These are phyloP conservation scores for Menidia menidia DNA, from an alignment of 2,797 vertebrate species.

Conservation along the genomic window DNA sequence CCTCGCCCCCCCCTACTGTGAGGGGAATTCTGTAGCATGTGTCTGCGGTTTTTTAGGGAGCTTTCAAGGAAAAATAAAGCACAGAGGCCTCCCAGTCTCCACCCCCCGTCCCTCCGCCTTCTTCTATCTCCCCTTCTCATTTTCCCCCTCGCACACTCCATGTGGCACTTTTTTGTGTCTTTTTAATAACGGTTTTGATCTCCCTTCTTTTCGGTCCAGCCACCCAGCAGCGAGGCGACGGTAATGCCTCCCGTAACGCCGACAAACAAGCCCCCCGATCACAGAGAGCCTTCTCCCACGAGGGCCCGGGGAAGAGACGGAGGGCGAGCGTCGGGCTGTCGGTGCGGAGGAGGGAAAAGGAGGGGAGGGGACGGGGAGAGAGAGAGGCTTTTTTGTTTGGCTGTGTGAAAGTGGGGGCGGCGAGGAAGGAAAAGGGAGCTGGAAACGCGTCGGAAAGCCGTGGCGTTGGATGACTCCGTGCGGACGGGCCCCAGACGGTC, in stretches of 20 bases:
- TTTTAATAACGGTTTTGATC: slow-evolving; percentile 38
- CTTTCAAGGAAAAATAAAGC: slow-evolving; percentile 81
- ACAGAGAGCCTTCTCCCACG: slow-evolving; percentile 50
- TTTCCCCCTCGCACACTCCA: slow-evolving; percentile 50
- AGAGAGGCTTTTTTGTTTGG: slow-evolving; percentile 81
- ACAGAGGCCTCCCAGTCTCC: slow-evolving; percentile 69
- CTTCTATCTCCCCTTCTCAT: slow-evolving; percentile 30
- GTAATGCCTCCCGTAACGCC: slow-evolving; percentile 35
- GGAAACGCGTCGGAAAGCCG: slow-evolving; percentile 70
- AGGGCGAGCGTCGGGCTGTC: slow-evolving; percentile 19
- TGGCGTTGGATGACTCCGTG: slow-evolving; percentile 56
- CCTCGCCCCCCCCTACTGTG: slow-evolving; percentile 44
- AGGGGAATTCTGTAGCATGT: slow-evolving; percentile 84
- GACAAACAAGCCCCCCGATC: slow-evolving; percentile 58
- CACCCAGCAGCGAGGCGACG: slow-evolving; percentile 31
- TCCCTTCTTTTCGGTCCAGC: slow-evolving; percentile 37
- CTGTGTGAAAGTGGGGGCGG: slow-evolving; percentile 70
- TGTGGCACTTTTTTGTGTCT: slow-evolving; percentile 54
- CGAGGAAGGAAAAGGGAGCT: slow-evolving; percentile 51
- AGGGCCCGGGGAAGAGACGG: slow-evolving; percentile 21
- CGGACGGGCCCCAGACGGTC: too few relatives aligned
- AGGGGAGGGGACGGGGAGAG: slow-evolving; percentile 29
- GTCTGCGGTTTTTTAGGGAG: slow-evolving; percentile 81
- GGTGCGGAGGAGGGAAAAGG: slow-evolving; percentile 13
- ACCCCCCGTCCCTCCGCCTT: slow-evolving; percentile 36